Evolutionary conservation across 2,113 vertebrate genomes (phyloP), one percentile per base, ranked within the genome.

Genomic region (Tupaia chinensis): DNA sequence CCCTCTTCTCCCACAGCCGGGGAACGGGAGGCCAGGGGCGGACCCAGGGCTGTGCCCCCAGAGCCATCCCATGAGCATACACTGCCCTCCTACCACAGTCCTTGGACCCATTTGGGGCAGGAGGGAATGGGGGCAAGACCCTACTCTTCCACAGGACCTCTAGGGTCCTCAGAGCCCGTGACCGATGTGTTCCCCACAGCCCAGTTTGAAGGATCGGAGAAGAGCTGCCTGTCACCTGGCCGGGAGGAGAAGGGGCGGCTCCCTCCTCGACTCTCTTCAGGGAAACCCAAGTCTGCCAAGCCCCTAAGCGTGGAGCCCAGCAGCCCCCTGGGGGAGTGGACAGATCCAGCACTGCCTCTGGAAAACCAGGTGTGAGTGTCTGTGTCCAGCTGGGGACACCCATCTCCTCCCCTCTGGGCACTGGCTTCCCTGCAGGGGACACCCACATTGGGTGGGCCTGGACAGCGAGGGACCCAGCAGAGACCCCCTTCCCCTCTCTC

Each of bases 301-400:
- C 98, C 98, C 69, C 98, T 98, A 85, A 99, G 98, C 2, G 0
- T 98, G 7, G 99, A 99, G 97, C 98, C 99, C 73, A 98, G 98
- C 96, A 98, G 97, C 92, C 98, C 99, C 14, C 74, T 99, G 0
- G 99, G 99, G 78, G 99, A 99, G 97, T 99, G 99, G 74, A 99
- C 99, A 92, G 99, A 99, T 97, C 99, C 99, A 94, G 97, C 98
- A 29, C 97, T 99, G 98, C 99, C 99, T 19, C 98, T 99, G 98
- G 99, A 99, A 98, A 99, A 99, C 98, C 99, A 99, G 98, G 99
- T 99, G 99, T 99, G 98, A 99, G 99, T 99, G 88, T 97, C 96
- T 97, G 93, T 84, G 94, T 96, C 92, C 87, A 87, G 66, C 78
- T 54, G 84, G 89, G 93, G 73, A 14, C 82, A 58, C 0, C 0